Base-by-base conservation (phyloP, 1,140 invertebrate species). In the Drosophila lacteicornis region DNA sequence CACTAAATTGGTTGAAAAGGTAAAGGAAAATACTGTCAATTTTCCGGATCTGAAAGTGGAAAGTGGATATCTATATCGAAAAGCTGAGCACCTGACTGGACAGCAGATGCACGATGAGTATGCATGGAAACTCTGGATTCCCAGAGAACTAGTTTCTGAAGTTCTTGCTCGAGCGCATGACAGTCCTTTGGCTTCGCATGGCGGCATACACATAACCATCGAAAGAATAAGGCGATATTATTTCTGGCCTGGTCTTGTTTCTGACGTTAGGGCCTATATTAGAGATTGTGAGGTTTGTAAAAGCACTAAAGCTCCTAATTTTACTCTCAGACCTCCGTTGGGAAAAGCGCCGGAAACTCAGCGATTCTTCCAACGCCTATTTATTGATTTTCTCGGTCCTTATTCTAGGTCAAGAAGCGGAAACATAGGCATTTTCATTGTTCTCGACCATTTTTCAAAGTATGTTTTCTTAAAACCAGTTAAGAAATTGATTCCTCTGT, bases 261-360 rank as follows among this genome's bases (percentile, higher is more conserved):
- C 51, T 3, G 51, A 53, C 33, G 17, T 53, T 19, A 36, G 33
- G 30, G 3, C 19, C 9, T 76, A 73, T 30, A 49, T 77, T 1
- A 40, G 43, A 4, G 46, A 9, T 9, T 73, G 74, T 36, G 33
- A 60, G 0, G 22, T 56, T 1, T 68, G 74, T 13, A 77, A 76
- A n/a, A 15, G 9, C 1, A 55, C 40, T 1, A 56, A 79, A 19
- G 30, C 30, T 17, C 51, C n/a, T 7, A 53, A 33, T 36, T 30
- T 6, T 4, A 27, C 17, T 19, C 27, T 51, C 5, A 42, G 63
- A 33, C 59, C 46, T 3, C 46, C 46, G 2, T 47, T 22, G 19
- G 50, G 27, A 19, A 53, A 53, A 53, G 50, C 50, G 2, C 27
- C 30, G 4, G 50, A 36, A 53, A 36, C n/a, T 53, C 50, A 53